Percentiles rank a stretch among this genome's conserved stretches.
phyloP scores from a whole-genome alignment of 1,140 invertebrate genomes.

The Antheraea mylitta region DNA sequence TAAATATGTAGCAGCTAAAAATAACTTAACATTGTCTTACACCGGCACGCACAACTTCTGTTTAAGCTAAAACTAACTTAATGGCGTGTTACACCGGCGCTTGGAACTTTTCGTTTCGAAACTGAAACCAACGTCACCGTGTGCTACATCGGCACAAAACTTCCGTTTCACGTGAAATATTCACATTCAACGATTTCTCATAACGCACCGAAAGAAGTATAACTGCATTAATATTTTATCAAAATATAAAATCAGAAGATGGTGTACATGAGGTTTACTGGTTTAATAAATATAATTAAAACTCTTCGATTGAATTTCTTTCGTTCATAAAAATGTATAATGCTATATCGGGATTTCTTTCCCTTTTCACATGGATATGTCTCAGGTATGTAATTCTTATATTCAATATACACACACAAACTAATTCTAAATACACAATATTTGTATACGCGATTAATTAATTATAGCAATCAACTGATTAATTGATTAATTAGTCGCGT shows the following conservation, averaged over 20 bases:
- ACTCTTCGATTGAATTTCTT: not conserved
- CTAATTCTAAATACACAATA: not conserved
- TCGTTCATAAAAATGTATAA: not conserved
- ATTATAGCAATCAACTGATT: not conserved
- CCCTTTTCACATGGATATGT: conserved; percentile 5
- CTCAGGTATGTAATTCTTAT: not conserved
- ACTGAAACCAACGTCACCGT: too few species aligned
- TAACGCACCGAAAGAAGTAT: too few species aligned
- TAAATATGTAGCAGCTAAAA: too few species aligned
- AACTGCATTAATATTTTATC: too few species aligned
- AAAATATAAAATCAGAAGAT: not conserved
- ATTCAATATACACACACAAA: not conserved
- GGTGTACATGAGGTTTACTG: not conserved
- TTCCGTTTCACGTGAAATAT: too few species aligned
- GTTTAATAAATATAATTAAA: not conserved
- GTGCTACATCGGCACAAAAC: too few species aligned
- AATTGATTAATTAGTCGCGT: not conserved
- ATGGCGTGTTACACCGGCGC: too few species aligned
- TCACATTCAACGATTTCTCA: too few species aligned
- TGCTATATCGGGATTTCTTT: not conserved
- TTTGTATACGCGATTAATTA: not conserved
- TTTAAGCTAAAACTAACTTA: too few species aligned
- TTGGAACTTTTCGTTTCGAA: too few species aligned
- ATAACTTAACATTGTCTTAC: too few species aligned
- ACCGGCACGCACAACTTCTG: too few species aligned